Percentiles rank a stretch among this genome's conserved stretches.
phyloP scores from a whole-genome alignment of 2,113 vertebrate genomes.

The Drymodes brunneopygia region DNA sequence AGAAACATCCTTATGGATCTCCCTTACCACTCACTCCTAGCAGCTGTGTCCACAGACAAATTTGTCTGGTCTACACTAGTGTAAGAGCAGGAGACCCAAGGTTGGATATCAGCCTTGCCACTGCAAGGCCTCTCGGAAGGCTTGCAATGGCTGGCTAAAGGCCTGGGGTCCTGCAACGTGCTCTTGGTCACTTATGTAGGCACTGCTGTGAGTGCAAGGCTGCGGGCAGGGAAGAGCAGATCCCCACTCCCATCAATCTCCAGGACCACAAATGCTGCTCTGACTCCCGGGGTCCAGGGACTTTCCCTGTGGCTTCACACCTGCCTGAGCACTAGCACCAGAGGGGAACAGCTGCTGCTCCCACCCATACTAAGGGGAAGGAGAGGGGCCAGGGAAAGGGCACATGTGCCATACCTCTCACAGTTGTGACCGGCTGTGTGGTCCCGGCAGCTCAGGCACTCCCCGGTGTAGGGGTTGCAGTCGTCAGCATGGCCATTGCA shows the following conservation, averaged over 20 bases:
- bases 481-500: slow-evolving; percentile 88
- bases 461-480: slow-evolving; percentile 80
- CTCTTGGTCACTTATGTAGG: not conserved
- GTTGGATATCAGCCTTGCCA: not conserved
- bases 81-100: not conserved
- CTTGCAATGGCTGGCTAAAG: not conserved
- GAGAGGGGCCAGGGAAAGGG: not conserved
- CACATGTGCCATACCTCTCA: slow-evolving; percentile 69
- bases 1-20: not conserved
- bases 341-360: not conserved
- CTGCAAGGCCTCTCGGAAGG: not conserved
- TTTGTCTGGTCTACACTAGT: not conserved
- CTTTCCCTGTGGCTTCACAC: not conserved
- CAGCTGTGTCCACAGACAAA: not conserved
- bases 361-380: not conserved
- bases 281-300: not conserved
- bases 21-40: not conserved
- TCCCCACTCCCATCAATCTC: not conserved
- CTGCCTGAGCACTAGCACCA: accelerated
- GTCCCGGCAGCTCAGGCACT: slow-evolving; percentile 84
- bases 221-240: accelerated
- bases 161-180: accelerated
- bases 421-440: slow-evolving; percentile 85
- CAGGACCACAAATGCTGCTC: accelerated
- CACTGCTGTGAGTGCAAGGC: not conserved